Base-by-base conservation (phyloP, 2,797 vertebrate species). In the Buphagus erythrorhynchus region DNA sequence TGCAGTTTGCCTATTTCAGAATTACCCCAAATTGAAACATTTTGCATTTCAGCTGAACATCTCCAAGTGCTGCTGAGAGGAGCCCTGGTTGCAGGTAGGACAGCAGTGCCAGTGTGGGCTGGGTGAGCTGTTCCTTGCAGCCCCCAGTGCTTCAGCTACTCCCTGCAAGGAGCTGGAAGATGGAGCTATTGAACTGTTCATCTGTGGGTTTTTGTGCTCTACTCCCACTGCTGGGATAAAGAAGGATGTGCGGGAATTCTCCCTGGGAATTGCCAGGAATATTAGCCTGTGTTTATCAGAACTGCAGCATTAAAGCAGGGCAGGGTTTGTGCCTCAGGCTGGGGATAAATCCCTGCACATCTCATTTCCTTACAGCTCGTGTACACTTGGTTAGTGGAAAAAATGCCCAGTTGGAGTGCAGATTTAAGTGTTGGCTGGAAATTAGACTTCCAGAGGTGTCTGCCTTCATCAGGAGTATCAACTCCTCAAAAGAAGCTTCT, bases 401-500 rank as follows among this genome's bases (percentile, higher is more conserved):
- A 86, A 78, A 49, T 46, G 3, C 20, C 22, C 42, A 75, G 11
- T n/a, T 36, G 54, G 54, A 72, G 66, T 28, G 62, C 42, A 62
- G 42, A 26, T 36, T n/a, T 16, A 35, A 36, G 17, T 35, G 43
- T 13, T 92, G 88, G 61, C 86, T 95, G 73, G 58, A 54, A 81
- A 84, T 65, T 0, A 63, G 42, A 8, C 65, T 81, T 83, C 16
- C 42, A 68, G 76, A 77, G 72, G 21, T 73, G 61, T 31, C 57
- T 83, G 78, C 90, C 49, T 61, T 63, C 67, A 46, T 28, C 59
- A 73, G 90, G 72, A 83, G 2, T 55, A 79, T 59, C 49, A 18
- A 24, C 63, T 83, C 68, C 65, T 94, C 72, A 88, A 80, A 93
- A 77, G 92, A 80, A 57, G 36, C 40, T 65, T 9, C 63, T 73